Conservation (phyloP, 2,888 invertebrate genomes). For the Tenthredo mesomela region DNA sequence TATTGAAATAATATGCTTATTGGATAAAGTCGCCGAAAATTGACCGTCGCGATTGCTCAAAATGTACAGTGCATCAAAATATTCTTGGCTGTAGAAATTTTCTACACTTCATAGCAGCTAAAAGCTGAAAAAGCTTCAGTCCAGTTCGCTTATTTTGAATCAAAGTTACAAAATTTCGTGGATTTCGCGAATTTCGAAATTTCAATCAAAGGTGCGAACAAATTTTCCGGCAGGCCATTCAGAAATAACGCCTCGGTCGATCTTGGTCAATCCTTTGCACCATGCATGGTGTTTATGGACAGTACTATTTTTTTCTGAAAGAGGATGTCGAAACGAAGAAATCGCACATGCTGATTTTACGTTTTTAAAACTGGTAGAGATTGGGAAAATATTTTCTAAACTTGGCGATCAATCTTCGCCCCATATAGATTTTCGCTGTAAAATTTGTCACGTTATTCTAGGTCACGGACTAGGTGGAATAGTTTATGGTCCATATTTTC, state of each 20-base stretch:
- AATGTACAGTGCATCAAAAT: background rate
- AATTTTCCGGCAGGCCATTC: too few species aligned
- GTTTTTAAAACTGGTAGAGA: background rate
- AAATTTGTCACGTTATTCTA: slow-evolving; percentile 1
- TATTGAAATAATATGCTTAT: background rate
- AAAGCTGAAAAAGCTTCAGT: background rate
- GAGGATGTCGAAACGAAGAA: background rate
- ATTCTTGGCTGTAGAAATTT: background rate
- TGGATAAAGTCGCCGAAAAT: background rate
- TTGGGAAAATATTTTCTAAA: background rate
- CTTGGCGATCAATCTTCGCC: background rate
- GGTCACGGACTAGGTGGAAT: background rate
- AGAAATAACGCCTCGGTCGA: too few species aligned
- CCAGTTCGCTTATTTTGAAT: background rate
- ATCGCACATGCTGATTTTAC: background rate
- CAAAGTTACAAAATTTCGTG: background rate
- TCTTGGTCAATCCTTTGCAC: too few species aligned
- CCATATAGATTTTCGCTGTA: background rate
- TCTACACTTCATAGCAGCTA: background rate
- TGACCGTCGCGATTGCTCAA: background rate
- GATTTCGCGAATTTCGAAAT: background rate
- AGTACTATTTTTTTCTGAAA: too few species aligned
- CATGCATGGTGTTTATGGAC: too few species aligned
- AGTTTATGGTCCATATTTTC: background rate
- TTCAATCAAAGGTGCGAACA: too few species aligned